Evolutionary conservation across 2,113 vertebrate species (phyloP).

Genomic region (Rhinoderma darwinii): DNA sequence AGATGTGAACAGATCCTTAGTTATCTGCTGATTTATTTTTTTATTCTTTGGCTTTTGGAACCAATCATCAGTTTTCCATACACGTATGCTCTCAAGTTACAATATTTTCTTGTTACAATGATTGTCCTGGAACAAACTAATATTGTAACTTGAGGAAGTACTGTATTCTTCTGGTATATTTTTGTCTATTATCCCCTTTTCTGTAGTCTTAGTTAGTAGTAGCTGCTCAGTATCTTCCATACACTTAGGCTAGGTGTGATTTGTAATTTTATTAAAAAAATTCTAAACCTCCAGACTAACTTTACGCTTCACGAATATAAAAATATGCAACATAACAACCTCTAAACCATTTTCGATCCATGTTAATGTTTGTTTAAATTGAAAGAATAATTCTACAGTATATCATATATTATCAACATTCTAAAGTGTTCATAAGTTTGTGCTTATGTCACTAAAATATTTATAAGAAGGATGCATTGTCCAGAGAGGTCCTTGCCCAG

Average conservation of each 20-base stretch:
- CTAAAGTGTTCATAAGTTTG: background rate
- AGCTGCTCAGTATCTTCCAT: background rate
- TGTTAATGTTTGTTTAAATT: background rate
- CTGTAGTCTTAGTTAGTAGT: too few relatives aligned
- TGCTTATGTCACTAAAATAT: background rate
- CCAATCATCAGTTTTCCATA: too few relatives aligned
- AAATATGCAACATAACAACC: background rate
- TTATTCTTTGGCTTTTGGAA: too few relatives aligned
- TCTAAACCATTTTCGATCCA: background rate
- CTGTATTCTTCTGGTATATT: too few relatives aligned
- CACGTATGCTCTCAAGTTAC: background rate
- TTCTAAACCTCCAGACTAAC: background rate
- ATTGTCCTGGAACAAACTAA: background rate
- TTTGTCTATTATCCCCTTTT: too few relatives aligned
- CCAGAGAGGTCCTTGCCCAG: background rate
- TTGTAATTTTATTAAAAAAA: constrained; percentile 8
- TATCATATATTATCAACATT: constrained; percentile 24
- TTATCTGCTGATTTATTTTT: too few relatives aligned
- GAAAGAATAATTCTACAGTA: background rate
- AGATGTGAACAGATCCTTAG: too few relatives aligned
- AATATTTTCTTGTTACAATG: background rate
- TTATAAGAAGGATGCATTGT: background rate
- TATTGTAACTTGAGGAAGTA: background rate
- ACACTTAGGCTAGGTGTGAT: background rate
- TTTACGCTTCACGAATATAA: background rate